Evolutionary conservation across 2,113 vertebrate genomes (phyloP).

Genomic region (human): DNA sequence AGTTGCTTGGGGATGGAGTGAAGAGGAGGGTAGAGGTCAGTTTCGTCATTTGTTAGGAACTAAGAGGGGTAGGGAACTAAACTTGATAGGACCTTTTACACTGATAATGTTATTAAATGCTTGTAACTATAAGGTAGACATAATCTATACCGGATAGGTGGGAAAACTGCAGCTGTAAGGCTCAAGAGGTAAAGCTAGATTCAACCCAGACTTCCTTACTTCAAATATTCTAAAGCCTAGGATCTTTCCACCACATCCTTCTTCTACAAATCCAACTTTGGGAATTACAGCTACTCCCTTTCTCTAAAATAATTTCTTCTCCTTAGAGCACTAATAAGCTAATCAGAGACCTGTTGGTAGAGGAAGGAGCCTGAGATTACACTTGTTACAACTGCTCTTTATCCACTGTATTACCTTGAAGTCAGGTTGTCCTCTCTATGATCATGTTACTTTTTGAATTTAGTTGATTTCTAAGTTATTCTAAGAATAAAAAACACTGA

Average conservation of each 20-base stretch:
- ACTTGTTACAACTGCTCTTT: not conserved
- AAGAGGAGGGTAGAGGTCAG: not conserved
- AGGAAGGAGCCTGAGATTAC: not conserved
- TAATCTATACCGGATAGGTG: not conserved
- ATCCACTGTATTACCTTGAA: not conserved
- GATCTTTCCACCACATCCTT: not conserved
- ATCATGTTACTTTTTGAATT: not conserved
- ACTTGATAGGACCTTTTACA: not conserved
- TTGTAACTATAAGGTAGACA: not conserved
- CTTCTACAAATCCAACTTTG: slow-evolving; percentile 3
- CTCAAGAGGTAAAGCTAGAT: not conserved
- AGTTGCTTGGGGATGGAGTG: not conserved
- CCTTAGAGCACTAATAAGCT: not conserved
- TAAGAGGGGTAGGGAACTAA: not conserved
- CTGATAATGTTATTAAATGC: not conserved
- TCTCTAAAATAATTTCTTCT: not conserved
- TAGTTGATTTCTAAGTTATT: not conserved
- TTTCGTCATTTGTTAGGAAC: not conserved
- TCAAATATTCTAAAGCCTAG: not conserved
- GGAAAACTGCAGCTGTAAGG: not conserved
- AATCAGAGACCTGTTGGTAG: not conserved
- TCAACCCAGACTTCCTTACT: not conserved
- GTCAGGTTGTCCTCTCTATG: not conserved
- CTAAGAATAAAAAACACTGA: not conserved
- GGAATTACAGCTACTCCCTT: not conserved